phyloP scores from a whole-genome alignment of 2,113 vertebrate species.

The Pseudorhombus dupliciocellatus region DNA sequence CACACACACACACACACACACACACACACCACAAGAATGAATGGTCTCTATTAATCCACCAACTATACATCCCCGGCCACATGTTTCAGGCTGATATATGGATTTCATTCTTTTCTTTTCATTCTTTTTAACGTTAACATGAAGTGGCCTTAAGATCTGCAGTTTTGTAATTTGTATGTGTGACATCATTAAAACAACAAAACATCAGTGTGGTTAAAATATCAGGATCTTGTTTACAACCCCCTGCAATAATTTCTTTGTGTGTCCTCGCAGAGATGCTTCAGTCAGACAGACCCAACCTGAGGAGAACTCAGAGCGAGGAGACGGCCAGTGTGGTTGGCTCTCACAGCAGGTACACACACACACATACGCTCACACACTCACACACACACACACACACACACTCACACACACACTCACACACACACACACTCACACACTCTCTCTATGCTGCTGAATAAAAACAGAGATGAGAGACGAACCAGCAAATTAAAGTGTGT shows the following conservation, averaged over 20 bases:
- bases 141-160: background rate
- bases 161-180: background rate
- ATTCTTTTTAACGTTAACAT: constrained; percentile 4
- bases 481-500: too few relatives aligned
- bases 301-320: constrained; percentile 60
- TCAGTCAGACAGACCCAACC: constrained; percentile 71
- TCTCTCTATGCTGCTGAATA: too few relatives aligned
- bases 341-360: constrained; percentile 59
- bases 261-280: constrained; percentile 73
- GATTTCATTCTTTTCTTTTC: constrained; percentile 36
- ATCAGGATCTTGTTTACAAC: too few relatives aligned
- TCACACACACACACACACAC: background rate
- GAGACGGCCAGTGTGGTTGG: constrained; percentile 44
- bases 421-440: background rate
- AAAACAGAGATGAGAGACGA: too few relatives aligned
- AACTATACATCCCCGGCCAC: constrained; percentile 32
- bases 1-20: constrained; percentile 33
- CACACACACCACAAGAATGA: constrained; percentile 43
- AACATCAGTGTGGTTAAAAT: too few relatives aligned
- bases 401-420: background rate
- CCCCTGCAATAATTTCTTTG: background rate
- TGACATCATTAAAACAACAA: background rate
- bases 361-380: background rate
- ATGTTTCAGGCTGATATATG: constrained; percentile 43
- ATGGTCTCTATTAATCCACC: constrained; percentile 59